Percentiles rank a stretch among this genome's conserved stretches.
Evolutionary conservation across 1,140 invertebrate species (phyloP).

Genomic region (Cepaea nemoralis): DNA sequence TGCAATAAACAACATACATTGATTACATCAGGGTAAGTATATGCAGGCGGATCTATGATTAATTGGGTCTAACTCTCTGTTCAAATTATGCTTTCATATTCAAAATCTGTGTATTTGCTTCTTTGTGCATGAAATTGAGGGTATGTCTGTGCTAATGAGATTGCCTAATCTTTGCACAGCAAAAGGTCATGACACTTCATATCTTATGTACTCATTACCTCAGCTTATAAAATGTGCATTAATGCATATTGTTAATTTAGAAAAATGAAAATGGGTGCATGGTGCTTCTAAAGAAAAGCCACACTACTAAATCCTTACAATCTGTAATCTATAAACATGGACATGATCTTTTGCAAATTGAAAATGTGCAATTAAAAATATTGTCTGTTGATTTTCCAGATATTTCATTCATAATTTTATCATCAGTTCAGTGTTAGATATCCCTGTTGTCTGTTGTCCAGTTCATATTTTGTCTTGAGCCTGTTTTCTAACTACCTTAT

Average conservation of each 20-base stretch:
- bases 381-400: slow-evolving; percentile 21
- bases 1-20: no score
- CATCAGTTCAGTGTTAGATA: slow-evolving; percentile 27
- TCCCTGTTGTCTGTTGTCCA: slow-evolving; percentile 17
- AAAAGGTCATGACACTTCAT: slow-evolving; percentile 28
- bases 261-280: no score
- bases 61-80: neutral
- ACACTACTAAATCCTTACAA: no score
- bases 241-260: no score
- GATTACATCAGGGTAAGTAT: no score
- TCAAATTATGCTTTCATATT: slow-evolving; percentile 26
- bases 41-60: no score
- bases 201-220: neutral
- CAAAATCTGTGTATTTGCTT: slow-evolving; percentile 27
- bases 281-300: no score
- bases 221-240: no score
- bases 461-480: neutral
- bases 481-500: no score
- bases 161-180: neutral
- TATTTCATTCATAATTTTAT: neutral
- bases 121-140: slow-evolving; percentile 29
- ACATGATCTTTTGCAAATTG: slow-evolving; percentile 32
- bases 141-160: slow-evolving; percentile 9
- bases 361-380: slow-evolving; percentile 24
- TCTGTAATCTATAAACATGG: no score